These are phyloP conservation scores for Propithecus deckenii DNA, from an alignment of 2,797 vertebrate species.

Conservation along the genomic window DNA sequence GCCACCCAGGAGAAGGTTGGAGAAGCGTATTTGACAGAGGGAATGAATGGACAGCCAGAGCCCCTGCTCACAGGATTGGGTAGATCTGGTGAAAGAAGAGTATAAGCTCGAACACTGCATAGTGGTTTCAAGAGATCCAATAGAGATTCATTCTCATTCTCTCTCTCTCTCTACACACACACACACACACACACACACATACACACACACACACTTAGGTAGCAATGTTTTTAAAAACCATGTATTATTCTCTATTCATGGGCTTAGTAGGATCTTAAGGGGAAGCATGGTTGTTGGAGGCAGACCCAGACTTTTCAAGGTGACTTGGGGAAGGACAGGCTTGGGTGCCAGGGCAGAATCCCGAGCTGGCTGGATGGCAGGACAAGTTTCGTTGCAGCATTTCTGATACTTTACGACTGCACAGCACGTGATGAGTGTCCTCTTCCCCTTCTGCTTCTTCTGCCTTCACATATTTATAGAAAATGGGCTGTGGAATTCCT, in stretches of 20 bases:
- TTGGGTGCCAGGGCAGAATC: not conserved
- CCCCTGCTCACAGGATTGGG: not conserved
- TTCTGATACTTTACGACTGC: slow-evolving; percentile 41
- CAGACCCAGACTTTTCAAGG: slow-evolving; percentile 25
- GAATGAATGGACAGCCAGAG: not conserved
- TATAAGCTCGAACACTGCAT: not conserved
- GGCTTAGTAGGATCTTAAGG: not conserved
- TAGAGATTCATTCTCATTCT: not conserved
- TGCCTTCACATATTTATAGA: slow-evolving; percentile 39
- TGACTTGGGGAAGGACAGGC: not conserved
- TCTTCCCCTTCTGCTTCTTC: not conserved
- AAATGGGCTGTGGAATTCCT: slow-evolving; percentile 39
- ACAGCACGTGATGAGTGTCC: not conserved
- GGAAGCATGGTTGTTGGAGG: not conserved
- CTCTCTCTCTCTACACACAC: not conserved
- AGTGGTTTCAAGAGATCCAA: not conserved
- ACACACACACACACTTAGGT: not conserved
- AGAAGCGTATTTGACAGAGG: not conserved
- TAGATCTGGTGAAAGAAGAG: not conserved
- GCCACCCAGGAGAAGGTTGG: not conserved
- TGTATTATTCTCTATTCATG: not conserved
- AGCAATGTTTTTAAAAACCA: not conserved
- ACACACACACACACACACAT: not conserved
- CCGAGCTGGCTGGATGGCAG: not conserved
- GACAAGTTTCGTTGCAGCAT: not conserved